phyloP scores from a whole-genome alignment of 1,140 invertebrate species.

The Bombus polaris region DNA sequence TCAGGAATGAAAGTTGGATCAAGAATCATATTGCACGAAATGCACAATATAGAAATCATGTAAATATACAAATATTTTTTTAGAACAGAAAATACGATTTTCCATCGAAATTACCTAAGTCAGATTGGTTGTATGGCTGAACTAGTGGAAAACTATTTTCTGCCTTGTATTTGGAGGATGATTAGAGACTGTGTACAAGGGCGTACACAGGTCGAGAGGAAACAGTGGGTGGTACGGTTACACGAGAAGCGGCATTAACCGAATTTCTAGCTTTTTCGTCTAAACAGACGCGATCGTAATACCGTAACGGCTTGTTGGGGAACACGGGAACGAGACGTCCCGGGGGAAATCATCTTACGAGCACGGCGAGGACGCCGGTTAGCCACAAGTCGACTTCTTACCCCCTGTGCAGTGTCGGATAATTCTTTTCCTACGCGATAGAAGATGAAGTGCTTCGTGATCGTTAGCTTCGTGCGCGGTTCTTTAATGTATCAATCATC shows the following conservation, averaged over 20 bases:
- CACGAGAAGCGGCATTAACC: background rate
- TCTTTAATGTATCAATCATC: slow-evolving; percentile 18
- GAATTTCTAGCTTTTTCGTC: slow-evolving; percentile 45
- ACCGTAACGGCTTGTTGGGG: slow-evolving; percentile 47
- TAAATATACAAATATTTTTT: no score
- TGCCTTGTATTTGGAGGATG: background rate
- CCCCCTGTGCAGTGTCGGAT: background rate
- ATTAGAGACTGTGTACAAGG: background rate
- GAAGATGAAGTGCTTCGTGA: background rate
- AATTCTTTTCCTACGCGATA: slow-evolving; percentile 34
- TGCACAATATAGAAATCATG: no score
- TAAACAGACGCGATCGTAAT: slow-evolving; percentile 39
- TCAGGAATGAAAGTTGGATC: no score
- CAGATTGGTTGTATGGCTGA: background rate
- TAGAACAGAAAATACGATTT: background rate
- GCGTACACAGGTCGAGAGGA: background rate
- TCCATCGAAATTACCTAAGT: no score
- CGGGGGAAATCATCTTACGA: slow-evolving; percentile 62
- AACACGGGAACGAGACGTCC: slow-evolving; percentile 20
- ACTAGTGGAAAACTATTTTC: background rate
- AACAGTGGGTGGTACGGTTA: background rate
- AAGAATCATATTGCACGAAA: no score
- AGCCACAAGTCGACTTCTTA: slow-evolving; percentile 29
- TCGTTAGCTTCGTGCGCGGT: slow-evolving; percentile 14
- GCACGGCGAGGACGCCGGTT: background rate